Base-by-base conservation (phyloP, 2,888 invertebrate genomes). In the Heliconius cydno region DNA sequence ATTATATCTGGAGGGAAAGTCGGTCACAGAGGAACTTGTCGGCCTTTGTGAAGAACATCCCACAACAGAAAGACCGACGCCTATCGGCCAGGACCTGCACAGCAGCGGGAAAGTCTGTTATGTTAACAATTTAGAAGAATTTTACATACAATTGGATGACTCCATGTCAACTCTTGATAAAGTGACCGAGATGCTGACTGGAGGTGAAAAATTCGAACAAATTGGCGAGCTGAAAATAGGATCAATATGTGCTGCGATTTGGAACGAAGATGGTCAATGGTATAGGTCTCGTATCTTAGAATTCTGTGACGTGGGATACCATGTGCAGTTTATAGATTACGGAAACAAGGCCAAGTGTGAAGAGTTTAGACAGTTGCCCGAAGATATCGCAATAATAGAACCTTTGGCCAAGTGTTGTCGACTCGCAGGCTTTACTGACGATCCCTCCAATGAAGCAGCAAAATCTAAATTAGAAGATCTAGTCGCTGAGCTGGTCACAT, bases 91-190 rank as follows among this genome's bases (percentile, higher is more conserved):
- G 84, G 95, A 94, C 80, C 86, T 91, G 71, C 88, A 90, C 38
- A 90, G 92, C 83, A 96, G 95, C 15, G 97, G 97, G 19, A 96
- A 96, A 86, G 94, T 97, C 2, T 96, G 96, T 85, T 96, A 96
- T 85, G 94, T 96, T 1, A 96, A 96, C 85, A 96, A 97, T 0
- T 95, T 97, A 0, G 96, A 96, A 38, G 97, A 97, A 83, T 98
- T 98, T 88, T 97, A 97, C 92, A 94, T 98, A 12, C 97, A 97
- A 84, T 90, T 96, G 68, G 96, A 96, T 73, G 96, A 95, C 77
- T 92, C 95, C 22, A 90, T 95, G 0, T 87, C 94, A 2, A 95
- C 96, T 81, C 89, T 97, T 12, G 96, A 96, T 85, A 95, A 95
- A 86, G 95, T 97, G n/a, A 95, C 96, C 0, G 96, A 96, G 68